Evolutionary conservation across 2,113 vertebrate genomes (phyloP), one percentile per base, ranked within the genome.

Genomic region (Chunga burmeisteri): DNA sequence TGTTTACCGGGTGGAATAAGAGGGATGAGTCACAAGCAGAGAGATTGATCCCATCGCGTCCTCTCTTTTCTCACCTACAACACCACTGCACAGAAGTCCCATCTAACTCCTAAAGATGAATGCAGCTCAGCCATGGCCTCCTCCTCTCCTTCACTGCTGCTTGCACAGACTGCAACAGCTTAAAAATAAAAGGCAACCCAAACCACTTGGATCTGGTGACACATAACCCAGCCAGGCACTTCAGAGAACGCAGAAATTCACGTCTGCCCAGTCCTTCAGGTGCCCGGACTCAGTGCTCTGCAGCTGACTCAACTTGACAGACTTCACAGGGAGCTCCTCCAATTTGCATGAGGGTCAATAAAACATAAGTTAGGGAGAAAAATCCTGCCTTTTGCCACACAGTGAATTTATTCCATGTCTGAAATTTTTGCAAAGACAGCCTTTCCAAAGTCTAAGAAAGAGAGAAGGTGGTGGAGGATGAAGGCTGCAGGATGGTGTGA

Each of bases 191-290:
- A 87, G 65, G 22, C 26, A 72, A 32, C 18, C 29, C 61, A 50
- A 82, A 52, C 22, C 16, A 27, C 30, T 21, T 40, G 63, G 49
- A 66, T 19, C 16, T 52, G 75, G 71, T 65, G 53, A 68, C 2
- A 25, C 5, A 4, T 12, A 46, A 52, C 44, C n/a, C 61, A 42
- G 74, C 4, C n/a, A 85, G 42, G 44, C 21, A n/a, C 56, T 56
- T 85, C 42, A 85, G 42, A 38, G 20, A 74, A 26, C 0, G 2
- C 47, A 75, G 68, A 93, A 84, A 75, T 29, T 72, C 19, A 16
- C 1, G 0, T 29, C 21, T 7, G 3, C 27, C 13, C 46, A 40
- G 42, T 19, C 42, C 59, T 61, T 14, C 47, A 40, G 34, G 44
- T 34, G 67, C 46, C 22, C 6, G 2, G 61, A 40, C 30, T 58